These are phyloP conservation scores for Hoplias malabaricus DNA, from an alignment of 2,113 vertebrate genomes.

Conservation along the genomic window DNA sequence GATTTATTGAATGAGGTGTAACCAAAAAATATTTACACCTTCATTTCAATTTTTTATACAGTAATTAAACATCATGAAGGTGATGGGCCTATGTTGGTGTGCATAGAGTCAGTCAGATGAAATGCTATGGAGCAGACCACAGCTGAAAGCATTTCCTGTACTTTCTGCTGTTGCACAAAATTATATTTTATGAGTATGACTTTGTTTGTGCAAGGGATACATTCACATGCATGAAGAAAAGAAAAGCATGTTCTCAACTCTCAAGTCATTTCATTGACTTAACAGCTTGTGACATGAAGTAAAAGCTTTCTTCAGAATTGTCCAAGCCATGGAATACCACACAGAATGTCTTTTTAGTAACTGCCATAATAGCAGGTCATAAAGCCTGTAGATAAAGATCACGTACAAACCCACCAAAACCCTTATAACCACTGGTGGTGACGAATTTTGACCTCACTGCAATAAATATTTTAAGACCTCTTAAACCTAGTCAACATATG, in stretches of 20 bases:
- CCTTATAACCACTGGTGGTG: not conserved
- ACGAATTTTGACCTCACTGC: not conserved
- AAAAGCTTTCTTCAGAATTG: constrained; percentile 6
- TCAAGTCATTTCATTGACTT: not conserved
- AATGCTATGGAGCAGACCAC: constrained; percentile 10
- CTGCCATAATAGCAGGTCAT: not conserved
- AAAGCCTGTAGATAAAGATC: not conserved
- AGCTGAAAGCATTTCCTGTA: constrained; percentile 22
- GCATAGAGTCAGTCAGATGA: not conserved
- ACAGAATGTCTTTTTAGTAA: constrained; percentile 18
- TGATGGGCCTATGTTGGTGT: too few relatives aligned
- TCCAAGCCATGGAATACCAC: not conserved
- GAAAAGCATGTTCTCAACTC: not conserved
- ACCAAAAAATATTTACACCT: too few relatives aligned
- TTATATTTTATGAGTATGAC: not conserved
- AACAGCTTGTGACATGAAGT: constrained; percentile 2
- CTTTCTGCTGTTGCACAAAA: constrained; percentile 15
- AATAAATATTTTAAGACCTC: too few relatives aligned
- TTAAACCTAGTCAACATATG: too few relatives aligned
- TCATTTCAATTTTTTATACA: too few relatives aligned
- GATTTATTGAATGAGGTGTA: too few relatives aligned
- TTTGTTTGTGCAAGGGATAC: not conserved
- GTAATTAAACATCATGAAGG: too few relatives aligned
- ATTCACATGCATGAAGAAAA: not conserved
- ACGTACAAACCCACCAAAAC: not conserved